Percentiles rank a stretch among this genome's conserved stretches.
Conservation (phyloP, 2,888 invertebrate genomes). For the Drosophila nr. perissopoda region DNA sequence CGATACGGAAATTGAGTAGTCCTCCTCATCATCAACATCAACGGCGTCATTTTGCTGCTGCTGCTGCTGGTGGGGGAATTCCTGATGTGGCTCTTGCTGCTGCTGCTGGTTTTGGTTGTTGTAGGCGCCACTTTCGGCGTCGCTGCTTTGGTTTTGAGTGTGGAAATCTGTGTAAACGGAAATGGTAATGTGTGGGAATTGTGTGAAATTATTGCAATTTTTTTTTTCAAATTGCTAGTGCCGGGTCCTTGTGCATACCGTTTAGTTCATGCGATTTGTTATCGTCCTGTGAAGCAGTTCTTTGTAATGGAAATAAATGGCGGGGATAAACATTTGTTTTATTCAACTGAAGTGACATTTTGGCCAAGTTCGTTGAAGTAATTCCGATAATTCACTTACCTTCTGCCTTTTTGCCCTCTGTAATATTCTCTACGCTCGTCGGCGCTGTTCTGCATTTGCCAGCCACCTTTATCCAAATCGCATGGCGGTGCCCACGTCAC, state of each 20-base stretch:
- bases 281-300: constrained; percentile 73
- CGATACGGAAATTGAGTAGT: constrained; percentile 94
- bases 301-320: constrained; percentile 6
- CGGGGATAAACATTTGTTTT: constrained; percentile 8
- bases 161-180: constrained; percentile 51
- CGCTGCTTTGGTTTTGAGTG: constrained; percentile 57
- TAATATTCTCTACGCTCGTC: constrained; percentile 69
- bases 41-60: constrained; percentile 48
- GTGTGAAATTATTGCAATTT: constrained; percentile 21
- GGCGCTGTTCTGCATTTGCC: constrained; percentile 80
- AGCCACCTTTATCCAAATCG: constrained; percentile 77
- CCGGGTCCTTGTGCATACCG: constrained; percentile 51
- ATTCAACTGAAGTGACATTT: neutral
- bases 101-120: constrained; percentile 17
- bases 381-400: constrained; percentile 54
- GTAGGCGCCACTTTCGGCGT: constrained; percentile 56
- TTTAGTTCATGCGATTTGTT: constrained; percentile 63
- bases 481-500: constrained; percentile 85
- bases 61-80: constrained; percentile 38
- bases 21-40: constrained; percentile 89
- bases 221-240: neutral
- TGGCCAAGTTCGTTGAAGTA: neutral
- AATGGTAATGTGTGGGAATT: constrained; percentile 11
- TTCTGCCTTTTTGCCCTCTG: constrained; percentile 67
- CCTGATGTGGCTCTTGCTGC: constrained; percentile 39